Evolutionary conservation across 2,113 vertebrate species (phyloP).

Genomic region (Cichladusa arquata): DNA sequence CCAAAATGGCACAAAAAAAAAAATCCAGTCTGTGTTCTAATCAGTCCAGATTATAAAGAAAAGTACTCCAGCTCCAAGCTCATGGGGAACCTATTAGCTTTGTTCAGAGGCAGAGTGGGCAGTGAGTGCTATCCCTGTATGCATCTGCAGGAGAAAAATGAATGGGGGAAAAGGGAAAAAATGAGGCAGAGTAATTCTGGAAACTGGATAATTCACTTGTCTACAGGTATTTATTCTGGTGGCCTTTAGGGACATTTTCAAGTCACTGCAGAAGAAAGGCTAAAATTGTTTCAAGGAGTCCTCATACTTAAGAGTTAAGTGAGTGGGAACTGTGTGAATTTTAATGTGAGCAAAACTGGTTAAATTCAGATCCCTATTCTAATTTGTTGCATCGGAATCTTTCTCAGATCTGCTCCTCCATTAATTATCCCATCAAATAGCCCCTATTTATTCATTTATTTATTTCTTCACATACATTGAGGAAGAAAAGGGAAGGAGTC

Average conservation of each 20-base stretch:
- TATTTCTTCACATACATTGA: slow-evolving; percentile 8
- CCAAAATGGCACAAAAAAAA: too few relatives aligned
- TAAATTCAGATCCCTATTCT: slow-evolving; percentile 7
- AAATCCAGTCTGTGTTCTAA: background rate
- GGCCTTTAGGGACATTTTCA: slow-evolving; percentile 12
- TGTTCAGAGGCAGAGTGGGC: background rate
- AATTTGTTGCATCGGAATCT: slow-evolving; percentile 28
- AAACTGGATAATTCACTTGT: slow-evolving; percentile 10
- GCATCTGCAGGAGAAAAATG: background rate
- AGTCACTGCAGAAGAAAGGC: background rate
- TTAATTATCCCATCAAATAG: slow-evolving; percentile 35
- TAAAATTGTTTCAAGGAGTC: slow-evolving; percentile 15
- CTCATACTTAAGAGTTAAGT: background rate
- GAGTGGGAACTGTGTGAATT: background rate
- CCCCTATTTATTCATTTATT: slow-evolving; percentile 6
- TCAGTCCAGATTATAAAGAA: slow-evolving; percentile 1
- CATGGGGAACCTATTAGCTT: background rate
- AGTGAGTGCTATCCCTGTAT: background rate
- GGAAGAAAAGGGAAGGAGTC: slow-evolving; percentile 6
- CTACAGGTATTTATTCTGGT: slow-evolving; percentile 19
- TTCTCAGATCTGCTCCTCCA: background rate
- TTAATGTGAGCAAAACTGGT: slow-evolving; percentile 40
- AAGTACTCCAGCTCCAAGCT: background rate
- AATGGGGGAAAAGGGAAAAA: background rate
- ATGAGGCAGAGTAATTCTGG: background rate